A percentile compares a stretch with the other conserved stretches of the same genome.
Conservation (phyloP, 2,797 vertebrate species). For the Cottoperca gobio region DNA sequence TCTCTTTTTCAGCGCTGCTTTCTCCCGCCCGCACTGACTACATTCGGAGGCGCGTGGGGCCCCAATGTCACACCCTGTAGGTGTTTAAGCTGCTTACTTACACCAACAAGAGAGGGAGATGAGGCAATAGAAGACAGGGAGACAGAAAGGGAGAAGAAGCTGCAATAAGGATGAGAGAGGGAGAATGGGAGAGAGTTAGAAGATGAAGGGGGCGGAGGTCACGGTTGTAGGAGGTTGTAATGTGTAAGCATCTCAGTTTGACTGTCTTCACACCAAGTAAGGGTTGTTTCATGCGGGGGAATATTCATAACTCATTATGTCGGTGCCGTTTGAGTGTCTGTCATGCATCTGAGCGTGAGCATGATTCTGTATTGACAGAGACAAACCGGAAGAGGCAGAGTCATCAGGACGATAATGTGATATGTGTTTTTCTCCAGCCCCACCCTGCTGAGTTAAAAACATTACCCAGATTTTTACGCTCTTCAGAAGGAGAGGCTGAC, state of each 20-base stretch:
- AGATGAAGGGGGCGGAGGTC: conserved; percentile 76
- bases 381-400: conserved; percentile 31
- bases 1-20: conserved; percentile 74
- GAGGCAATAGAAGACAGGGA: conserved; percentile 74
- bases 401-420: conserved; percentile 35
- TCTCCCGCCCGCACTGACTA: conserved; percentile 74
- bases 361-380: conserved; percentile 19
- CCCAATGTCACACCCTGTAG: conserved; percentile 85
- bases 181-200: conserved; percentile 72
- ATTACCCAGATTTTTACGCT: conserved; percentile 39
- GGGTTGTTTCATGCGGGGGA: conserved; percentile 47
- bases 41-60: conserved; percentile 79
- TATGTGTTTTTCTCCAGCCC: conserved; percentile 39
- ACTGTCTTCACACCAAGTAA: conserved; percentile 61
- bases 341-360: conserved; percentile 40
- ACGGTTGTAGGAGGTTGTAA: conserved; percentile 76
- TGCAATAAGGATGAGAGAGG: conserved; percentile 65
- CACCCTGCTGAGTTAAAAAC: conserved; percentile 55
- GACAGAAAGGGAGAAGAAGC: conserved; percentile 58
- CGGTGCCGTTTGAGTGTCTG: conserved; percentile 24
- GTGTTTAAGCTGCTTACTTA: conserved; percentile 88
- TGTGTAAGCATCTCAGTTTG: conserved; percentile 71
- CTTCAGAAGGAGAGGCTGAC: conserved; percentile 61
- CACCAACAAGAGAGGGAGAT: conserved; percentile 77
- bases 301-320: conserved; percentile 42